These are phyloP conservation scores for Sebastes cheni DNA, from an alignment of 2,797 vertebrate genomes.

Conservation along the genomic window DNA sequence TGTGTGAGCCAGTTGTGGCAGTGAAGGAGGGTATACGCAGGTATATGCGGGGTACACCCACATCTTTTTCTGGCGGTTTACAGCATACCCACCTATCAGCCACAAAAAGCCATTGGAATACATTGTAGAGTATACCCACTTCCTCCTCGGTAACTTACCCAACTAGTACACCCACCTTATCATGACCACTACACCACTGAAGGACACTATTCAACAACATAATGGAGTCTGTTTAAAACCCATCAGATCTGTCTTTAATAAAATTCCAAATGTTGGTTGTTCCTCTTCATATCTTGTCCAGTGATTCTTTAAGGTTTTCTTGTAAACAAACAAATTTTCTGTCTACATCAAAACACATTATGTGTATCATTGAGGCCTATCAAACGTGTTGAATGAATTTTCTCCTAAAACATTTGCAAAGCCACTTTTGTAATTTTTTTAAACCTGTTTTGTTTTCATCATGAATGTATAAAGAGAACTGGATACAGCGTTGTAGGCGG, in stretches of 20 bases:
- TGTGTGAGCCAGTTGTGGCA: neutral
- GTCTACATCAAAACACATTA: neutral
- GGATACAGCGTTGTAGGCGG: no score
- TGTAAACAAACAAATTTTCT: neutral
- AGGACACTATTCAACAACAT: neutral
- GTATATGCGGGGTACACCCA: no score
- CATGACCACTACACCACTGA: no score
- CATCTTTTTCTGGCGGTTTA: no score
- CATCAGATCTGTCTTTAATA: neutral
- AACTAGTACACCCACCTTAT: no score
- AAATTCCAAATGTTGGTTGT: neutral
- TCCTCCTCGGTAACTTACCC: no score
- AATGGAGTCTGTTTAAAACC: neutral
- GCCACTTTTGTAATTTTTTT: neutral
- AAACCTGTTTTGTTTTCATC: neutral
- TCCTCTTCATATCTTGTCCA: neutral
- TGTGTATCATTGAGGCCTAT: neutral
- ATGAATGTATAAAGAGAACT: no score
- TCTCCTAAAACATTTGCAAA: neutral
- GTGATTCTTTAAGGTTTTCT: neutral
- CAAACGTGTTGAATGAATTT: neutral
- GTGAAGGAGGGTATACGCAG: neutral
- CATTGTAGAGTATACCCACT: no score
- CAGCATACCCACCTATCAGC: no score
- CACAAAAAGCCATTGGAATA: no score